Conservation (phyloP, 2,113 vertebrate genomes). For the Anarrhichthys ocellatus region DNA sequence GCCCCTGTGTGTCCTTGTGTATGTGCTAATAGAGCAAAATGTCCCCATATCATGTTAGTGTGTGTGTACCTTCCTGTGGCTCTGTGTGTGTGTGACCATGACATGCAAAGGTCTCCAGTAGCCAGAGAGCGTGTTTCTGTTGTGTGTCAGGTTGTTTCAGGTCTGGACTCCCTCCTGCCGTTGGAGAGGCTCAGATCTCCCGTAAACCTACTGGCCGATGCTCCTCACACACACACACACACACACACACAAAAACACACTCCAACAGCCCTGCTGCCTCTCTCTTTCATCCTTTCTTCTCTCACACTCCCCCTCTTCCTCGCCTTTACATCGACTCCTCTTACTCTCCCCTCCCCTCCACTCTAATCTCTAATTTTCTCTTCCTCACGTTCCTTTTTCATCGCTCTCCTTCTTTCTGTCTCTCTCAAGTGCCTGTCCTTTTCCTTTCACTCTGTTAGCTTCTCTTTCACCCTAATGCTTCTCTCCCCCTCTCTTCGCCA, state of each 20-base stretch:
- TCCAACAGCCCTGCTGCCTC: conserved; percentile 10
- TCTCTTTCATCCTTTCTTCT: conserved; percentile 61
- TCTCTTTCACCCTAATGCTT: conserved; percentile 59
- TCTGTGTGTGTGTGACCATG: conserved; percentile 27
- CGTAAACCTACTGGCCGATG: conserved; percentile 42
- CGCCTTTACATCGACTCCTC: conserved; percentile 39
- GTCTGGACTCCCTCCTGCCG: conserved; percentile 31
- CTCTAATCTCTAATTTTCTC: conserved; percentile 59
- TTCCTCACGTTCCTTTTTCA: conserved; percentile 31
- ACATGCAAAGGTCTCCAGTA: conserved; percentile 43
- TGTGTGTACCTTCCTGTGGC: conserved; percentile 2
- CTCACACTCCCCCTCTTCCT: conserved; percentile 49
- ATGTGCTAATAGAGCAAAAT: not conserved
- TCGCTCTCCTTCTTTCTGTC: conserved; percentile 27
- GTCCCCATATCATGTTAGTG: not conserved
- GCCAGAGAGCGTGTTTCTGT: conserved; percentile 40
- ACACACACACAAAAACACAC: not conserved
- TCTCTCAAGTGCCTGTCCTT: conserved; percentile 60
- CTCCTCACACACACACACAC: not conserved
- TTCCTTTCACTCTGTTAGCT: conserved; percentile 52
- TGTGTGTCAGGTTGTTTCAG: conserved; percentile 55
- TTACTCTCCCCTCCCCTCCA: conserved; percentile 33
- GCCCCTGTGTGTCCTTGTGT: not conserved
- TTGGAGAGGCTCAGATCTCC: conserved; percentile 29
- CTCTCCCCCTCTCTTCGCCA: conserved; percentile 22